Base-by-base conservation (phyloP, 1,140 invertebrate species). In the Theocolax elegans region DNA sequence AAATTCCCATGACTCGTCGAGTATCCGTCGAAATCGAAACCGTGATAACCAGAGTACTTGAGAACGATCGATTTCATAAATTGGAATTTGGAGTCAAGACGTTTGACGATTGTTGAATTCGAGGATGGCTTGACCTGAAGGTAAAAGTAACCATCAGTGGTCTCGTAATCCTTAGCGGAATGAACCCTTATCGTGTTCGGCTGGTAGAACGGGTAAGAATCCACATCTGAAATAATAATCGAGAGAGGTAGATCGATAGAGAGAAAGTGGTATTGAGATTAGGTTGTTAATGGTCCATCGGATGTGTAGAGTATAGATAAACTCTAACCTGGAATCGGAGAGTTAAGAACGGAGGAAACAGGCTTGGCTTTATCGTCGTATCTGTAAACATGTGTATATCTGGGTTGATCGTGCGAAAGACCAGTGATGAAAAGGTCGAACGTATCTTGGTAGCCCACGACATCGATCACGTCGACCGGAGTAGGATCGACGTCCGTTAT, bases 311-410 rank as follows among this genome's bases (percentile, higher is more conserved):
- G n/a, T n/a, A n/a, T n/a, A n/a, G n/a, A n/a, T n/a, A n/a, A n/a
- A n/a, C n/a, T n/a, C n/a, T n/a, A n/a, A 70, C 60, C 67, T 56
- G 40, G 35, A 0, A 70, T 56, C 2, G 31, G n/a, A 8, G 40
- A 48, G 15, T 13, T 35, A 3, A 17, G 12, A 15, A 46, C 12
- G 0, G 38, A 40, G 2, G 35, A 44, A 15, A 44, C 21, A 3
- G 40, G 48, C 15, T 44, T n/a, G 8, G 38, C 59, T 3, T 19
- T 15, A 0, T 68, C 66, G 15, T 15, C 19, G 27, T 63, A 70
- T 25, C 59, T 62, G 19, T 46, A 46, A 1, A 38, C 60, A 17
- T 56, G 35, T 7, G 23, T 46, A 15, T 25, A 13, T 10, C 13
- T 9, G n/a, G 29, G n/a, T 9, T 46, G 0, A 6, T 56, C 21